A percentile compares a stretch with the other conserved stretches of the same genome.
These are phyloP conservation scores for Trinorchestia longiramus DNA, from an alignment of 1,140 invertebrate genomes.

Conservation along the genomic window DNA sequence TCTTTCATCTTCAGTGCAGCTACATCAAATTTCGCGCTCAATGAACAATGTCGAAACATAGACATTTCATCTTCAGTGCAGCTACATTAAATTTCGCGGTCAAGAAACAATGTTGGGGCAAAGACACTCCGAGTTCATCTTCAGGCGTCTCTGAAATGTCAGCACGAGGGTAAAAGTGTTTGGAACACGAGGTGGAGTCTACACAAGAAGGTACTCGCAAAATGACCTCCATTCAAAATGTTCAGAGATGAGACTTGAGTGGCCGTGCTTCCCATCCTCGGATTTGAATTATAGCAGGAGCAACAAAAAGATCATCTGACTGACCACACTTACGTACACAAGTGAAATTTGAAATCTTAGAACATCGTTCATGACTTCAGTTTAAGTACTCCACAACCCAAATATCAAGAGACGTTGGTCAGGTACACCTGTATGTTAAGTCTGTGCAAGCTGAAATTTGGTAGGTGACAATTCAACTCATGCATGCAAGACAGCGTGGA, in stretches of 20 bases:
- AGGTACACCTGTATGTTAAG: neutral
- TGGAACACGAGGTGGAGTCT: too few species aligned
- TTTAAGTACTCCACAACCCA: neutral
- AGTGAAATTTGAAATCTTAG: neutral
- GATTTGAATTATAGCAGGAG: neutral
- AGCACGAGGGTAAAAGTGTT: too few species aligned
- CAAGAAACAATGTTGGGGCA: neutral
- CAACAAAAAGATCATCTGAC: neutral
- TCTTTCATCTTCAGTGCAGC: neutral
- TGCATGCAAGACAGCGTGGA: neutral
- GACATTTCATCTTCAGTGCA: neutral
- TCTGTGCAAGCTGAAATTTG: neutral
- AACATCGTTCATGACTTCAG: neutral
- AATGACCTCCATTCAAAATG: too few species aligned
- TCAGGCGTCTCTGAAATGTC: too few species aligned
- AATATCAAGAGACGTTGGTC: neutral
- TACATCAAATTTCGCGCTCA: neutral
- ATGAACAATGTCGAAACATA: too few species aligned
- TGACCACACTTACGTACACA: neutral
- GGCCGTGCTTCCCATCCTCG: neutral
- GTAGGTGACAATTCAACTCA: too few species aligned
- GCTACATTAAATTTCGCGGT: neutral
- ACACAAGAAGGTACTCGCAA: too few species aligned
- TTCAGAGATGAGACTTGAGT: too few species aligned
- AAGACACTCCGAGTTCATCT: too few species aligned